Base-by-base conservation (phyloP, 1,140 invertebrate genomes). In the Sminthurides bifidus region DNA sequence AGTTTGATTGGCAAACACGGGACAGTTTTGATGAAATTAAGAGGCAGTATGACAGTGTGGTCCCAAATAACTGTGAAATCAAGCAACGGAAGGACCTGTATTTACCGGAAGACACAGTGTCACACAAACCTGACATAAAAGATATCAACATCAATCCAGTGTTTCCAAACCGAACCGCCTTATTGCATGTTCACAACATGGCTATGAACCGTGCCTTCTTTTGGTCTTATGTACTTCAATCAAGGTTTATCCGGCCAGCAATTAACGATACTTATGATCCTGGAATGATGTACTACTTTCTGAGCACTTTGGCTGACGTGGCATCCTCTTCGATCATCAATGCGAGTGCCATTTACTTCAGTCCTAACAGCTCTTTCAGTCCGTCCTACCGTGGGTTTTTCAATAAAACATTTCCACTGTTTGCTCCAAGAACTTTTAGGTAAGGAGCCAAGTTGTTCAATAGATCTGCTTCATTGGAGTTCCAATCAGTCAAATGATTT, bases 261-360 rank as follows among this genome's bases (percentile, higher is more conserved):
- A 88, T 55, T 44, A 57, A 61, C 51, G 52, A 58, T 21, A 87
- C 87, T 0, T 88, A 92, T 60, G 92, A 96, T 74, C 92, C 93
- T 1, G 92, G 93, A 52, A 89, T 98, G 81, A 92, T 96, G 88
- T 98, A 98, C 69, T 94, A 95, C 67, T 94, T 95, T 67, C 73
- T 97, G 19, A 94, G 92, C 1, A 84, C 89, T 0, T 85, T 94
- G 0, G 91, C 94, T 1, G 93, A 97, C 72, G 89, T 98, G 0
- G 87, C 92, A 0, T 80, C 91, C 0, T 95, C 93, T 75, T 82
- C 83, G 0, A 82, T 84, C 60, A 84, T 98, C 52, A 98, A 98
- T 73, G 86, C 88, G 45, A 92, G 87, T 68, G 84, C 89, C 0
- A 81, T 97, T 54, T 95, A 95, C 70, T 98, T 95, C 68, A 82